These are phyloP conservation scores for Dermolepida albohirtum DNA, from an alignment of 2,888 invertebrate genomes.

Conservation along the genomic window DNA sequence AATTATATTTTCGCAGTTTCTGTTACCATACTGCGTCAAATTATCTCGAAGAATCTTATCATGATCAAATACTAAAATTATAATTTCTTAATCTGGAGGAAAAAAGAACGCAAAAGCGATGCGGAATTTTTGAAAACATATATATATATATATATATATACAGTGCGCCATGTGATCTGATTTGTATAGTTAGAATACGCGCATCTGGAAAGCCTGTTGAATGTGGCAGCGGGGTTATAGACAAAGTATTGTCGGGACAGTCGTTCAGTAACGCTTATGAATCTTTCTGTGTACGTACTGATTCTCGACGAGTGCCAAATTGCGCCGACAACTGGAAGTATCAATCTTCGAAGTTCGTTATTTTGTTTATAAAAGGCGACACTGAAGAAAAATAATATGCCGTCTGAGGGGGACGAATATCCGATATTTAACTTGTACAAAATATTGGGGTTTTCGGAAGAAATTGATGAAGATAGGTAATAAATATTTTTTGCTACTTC, in stretches of 20 bases:
- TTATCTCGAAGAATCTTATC: conserved; percentile 1
- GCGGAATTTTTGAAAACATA: not conserved
- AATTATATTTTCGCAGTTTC: not conserved
- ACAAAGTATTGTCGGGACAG: conserved; percentile 12
- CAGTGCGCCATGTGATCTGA: conserved; percentile 1
- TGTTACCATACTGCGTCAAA: conserved; percentile 2
- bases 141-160: too few relatives aligned
- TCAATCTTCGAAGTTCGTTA: conserved; percentile 12
- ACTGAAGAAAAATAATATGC: conserved; percentile 41
- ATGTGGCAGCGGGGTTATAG: conserved; percentile 28
- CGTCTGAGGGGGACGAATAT: conserved; percentile 53
- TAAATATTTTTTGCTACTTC: too few relatives aligned
- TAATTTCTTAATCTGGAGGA: too few relatives aligned
- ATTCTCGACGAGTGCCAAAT: conserved; percentile 7
- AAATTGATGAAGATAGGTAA: conserved; percentile 60
- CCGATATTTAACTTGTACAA: conserved; percentile 56
- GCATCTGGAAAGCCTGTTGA: conserved; percentile 34
- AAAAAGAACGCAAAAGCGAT: too few relatives aligned
- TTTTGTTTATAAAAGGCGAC: not conserved
- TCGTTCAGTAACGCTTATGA: conserved; percentile 27
- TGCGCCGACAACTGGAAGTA: not conserved
- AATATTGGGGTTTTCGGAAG: conserved; percentile 54
- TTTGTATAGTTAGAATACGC: conserved; percentile 15
- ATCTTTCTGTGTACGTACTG: conserved; percentile 11
- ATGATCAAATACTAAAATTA: too few relatives aligned